Base-by-base conservation (phyloP, 1,140 invertebrate genomes). In the Bicyclus anynana region DNA sequence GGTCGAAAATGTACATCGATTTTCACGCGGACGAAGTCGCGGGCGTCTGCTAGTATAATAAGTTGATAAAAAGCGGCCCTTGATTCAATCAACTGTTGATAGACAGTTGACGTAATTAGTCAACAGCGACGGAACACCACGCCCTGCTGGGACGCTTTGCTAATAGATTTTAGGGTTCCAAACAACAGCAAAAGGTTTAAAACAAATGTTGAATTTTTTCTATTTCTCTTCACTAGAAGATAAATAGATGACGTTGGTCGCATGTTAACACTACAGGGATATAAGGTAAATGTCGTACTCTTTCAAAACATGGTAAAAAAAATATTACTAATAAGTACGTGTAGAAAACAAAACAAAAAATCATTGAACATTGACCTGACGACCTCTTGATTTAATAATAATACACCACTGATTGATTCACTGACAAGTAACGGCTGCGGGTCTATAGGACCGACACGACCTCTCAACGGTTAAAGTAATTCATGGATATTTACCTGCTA, bases 101-200 rank as follows among this genome's bases (percentile, higher is more conserved):
- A 38, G 54, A 56, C 54, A 40, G 46, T 40, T 56, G 54, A 56
- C 54, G 37, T 56, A 50, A 56, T 56, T 56, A 56, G 54, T 40
- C 50, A 42, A 42, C 17, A 44, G 52, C 44, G 5, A 29, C 27
- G 27, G 10, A 2, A 5, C 27, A 9, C 27, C 9, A 9, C 27
- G 38, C 33, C 27, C 26, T 2, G 29, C 5, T 40, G 40, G 44
- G 52, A 27, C n/a, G 29, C 16, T 13, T 46, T 46, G 52, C 23
- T 26, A 37, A 42, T 37, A 20, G 35, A 5, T n/a, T 49, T 49
- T 49, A 33, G 13, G 37, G 13, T 18, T 16, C 16, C 37, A 4
- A 14, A 16, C 37, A 10, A 17, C 9, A 7, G 7, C 23, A 7
- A 29, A 29, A 29, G 27, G 9, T 5, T 29, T 29, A 26, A 7